Base-by-base conservation (phyloP, 2,113 vertebrate genomes). In the Catharus minimus region DNA sequence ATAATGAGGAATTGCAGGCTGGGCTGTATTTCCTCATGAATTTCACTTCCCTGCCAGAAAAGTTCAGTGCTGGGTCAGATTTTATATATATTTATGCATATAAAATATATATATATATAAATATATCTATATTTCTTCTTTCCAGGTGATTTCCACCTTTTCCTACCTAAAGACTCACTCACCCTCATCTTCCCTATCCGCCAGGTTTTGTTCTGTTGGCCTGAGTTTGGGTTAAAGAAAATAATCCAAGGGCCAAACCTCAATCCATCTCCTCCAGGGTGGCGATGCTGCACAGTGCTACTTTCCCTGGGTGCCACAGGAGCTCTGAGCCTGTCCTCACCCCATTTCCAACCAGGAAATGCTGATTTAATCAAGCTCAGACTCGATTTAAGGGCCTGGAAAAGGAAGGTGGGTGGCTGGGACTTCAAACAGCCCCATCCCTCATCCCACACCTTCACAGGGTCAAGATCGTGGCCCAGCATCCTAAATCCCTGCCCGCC, bases 51-150 rank as follows among this genome's bases (percentile, higher is more conserved):
- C 89, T 88, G 96, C 95, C 92, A 96, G 93, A 53, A 87, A 65
- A 96, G 95, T 96, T 97, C 95, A 96, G 50, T 76, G 47, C 89
- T 49, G 68, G 96, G 96, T 95, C 97, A 96, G 53, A 44, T 89
- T 89, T 85, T 85, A 57, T 72, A 52, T 50, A 4, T 82, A 75
- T 78, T 61, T 80, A 66, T 57, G 32, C 28, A 43, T 26, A 30
- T 44, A 14, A 56, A 66, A 66, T 18, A 82, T 32, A 52, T 4
- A 32, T 16, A n/a, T 10, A 8, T 43, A 49, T 10, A 43, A 15
- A 84, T 4, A 10, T 18, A 11, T 53, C 11, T 18, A 7, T 53
- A 53, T 50, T 50, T 50, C 15, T 82, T 68, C 23, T 71, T 90
- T 57, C 12, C 72, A 82, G 67, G 61, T 78, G 52, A 61, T 64